Evolutionary conservation across 2,113 vertebrate genomes (phyloP), one percentile per base, ranked within the genome.

Genomic region (Eurystomus gularis): DNA sequence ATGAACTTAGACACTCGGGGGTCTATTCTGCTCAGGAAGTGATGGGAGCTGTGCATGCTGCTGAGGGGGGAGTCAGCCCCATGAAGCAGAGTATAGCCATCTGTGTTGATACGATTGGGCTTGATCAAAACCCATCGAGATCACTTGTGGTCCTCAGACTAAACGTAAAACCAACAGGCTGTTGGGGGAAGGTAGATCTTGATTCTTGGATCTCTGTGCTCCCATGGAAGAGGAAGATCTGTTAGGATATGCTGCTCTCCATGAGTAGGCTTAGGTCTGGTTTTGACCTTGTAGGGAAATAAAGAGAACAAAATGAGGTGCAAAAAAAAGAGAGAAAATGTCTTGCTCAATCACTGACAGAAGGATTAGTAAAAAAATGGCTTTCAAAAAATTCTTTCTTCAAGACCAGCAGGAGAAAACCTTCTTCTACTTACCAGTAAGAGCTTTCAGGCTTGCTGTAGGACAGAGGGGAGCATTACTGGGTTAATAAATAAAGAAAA

Each of bases 361-460:
- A 25, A n/a, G 31, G 25, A 4, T 24, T 91, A 61, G 64, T 80
- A 29, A 3, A 40, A 81, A 64, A 62, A 15, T n/a, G 18, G 29
- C 70, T 92, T 93, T 82, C 21, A 73, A 79, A 96, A 91, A 57
- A 25, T 66, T 82, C 44, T 57, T 90, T 68, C 64, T 95, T 81
- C 55, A 91, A 68, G 91, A 37, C 23, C 62, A 64, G 13, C 7
- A 51, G 29, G 28, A 49, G 60, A 83, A 31, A 90, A 44, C 24
- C 31, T 44, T 62, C 42, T 90, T 82, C 64, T 7, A 39, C 6
- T 71, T 94, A 92, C 76, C 58, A 72, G 65, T 24, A 54, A 21
- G 28, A 64, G 33, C n/a, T 86, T 85, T 70, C 39, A 88, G 21
- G 13, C 49, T 88, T 86, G 7, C 70, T 70, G 12, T 73, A 70